Evolutionary conservation across 2,797 vertebrate species (phyloP).

Genomic region (Malurus splendens): DNA sequence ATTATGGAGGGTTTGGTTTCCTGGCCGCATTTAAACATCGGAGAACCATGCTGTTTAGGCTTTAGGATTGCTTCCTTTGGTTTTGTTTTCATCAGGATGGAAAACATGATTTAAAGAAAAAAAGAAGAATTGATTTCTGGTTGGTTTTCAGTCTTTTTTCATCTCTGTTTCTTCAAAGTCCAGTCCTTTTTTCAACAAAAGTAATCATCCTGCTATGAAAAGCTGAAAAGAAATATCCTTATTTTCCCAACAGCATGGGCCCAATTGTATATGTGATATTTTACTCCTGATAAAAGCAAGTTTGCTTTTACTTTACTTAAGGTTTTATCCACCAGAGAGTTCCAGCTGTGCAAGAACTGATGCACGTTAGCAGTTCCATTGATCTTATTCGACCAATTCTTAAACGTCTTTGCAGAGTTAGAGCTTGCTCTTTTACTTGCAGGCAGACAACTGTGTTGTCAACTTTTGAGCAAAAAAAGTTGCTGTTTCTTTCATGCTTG

Average conservation of each 20-base stretch:
- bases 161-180: not conserved
- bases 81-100: conserved; percentile 1
- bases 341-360: not conserved
- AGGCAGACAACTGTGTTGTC: not conserved
- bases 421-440: not conserved
- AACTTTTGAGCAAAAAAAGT: not conserved
- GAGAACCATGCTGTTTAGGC: not conserved
- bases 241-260: not conserved
- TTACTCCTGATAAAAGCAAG: not conserved
- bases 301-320: not conserved
- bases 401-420: not conserved
- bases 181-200: not conserved
- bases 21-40: not conserved
- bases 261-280: not conserved
- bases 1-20: conserved; percentile 19
- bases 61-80: conserved; percentile 15
- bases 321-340: not conserved
- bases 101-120: not conserved
- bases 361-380: not conserved
- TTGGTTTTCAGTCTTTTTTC: not conserved
- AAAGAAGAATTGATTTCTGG: not conserved
- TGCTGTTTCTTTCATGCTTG: not conserved
- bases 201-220: not conserved
- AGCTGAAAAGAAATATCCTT: not conserved
- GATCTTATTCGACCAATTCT: not conserved